A percentile compares a stretch with the other conserved stretches of the same genome.
Evolutionary conservation across 2,797 vertebrate species (phyloP).

Genomic region (Sebastiscus tertius): DNA sequence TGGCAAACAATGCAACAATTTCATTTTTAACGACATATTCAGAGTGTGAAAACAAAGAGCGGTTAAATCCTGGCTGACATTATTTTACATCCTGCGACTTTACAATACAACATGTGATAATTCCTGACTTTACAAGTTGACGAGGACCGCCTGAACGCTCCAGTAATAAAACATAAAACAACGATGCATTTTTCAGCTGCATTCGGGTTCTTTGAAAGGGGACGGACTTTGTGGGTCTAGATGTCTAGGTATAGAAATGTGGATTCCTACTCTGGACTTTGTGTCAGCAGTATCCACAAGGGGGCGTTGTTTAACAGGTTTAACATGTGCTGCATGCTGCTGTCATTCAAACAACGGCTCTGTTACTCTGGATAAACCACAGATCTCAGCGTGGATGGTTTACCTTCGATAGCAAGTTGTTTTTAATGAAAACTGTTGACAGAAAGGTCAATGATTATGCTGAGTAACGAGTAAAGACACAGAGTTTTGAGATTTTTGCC

Average conservation of each 20-base stretch:
- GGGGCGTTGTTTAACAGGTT: neutral
- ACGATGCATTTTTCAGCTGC: neutral
- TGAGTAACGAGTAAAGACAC: no score
- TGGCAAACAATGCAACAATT: neutral
- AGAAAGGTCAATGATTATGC: neutral
- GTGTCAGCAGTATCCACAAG: neutral
- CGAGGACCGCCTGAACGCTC: neutral
- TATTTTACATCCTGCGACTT: neutral
- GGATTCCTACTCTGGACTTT: neutral
- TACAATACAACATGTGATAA: neutral
- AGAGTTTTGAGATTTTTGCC: no score
- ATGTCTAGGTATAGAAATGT: neutral
- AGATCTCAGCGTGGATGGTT: neutral
- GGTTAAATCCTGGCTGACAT: neutral
- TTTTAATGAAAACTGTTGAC: neutral
- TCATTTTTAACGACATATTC: neutral
- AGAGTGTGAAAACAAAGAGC: neutral
- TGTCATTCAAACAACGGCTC: neutral
- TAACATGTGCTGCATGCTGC: no score
- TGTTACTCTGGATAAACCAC: no score
- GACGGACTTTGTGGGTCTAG: neutral
- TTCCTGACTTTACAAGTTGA: neutral
- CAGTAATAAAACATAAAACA: neutral
- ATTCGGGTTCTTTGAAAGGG: neutral
- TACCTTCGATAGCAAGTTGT: fast-evolving